Evolutionary conservation across 2,797 vertebrate genomes (phyloP), one percentile per base, ranked within the genome.

Genomic region (Orestias chungarensis): DNA sequence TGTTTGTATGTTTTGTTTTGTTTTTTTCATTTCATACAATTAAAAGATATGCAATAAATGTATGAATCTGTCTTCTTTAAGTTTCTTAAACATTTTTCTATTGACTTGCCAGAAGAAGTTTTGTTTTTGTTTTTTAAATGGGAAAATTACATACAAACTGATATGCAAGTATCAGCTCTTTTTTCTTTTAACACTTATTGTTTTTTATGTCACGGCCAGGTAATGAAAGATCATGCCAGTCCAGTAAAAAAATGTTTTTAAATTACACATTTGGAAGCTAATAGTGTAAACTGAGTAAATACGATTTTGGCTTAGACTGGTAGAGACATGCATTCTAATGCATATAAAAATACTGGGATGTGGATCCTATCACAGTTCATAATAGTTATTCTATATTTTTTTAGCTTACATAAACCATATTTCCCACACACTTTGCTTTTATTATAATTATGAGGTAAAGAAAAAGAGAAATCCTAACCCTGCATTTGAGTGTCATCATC

Each of bases 1-100:
- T 96, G 96, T 96, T 96, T 94, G 95, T 97, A 96, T 97, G 96
- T 98, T 96, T 95, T 97, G 88, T 79, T 93, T 89, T 72, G 43
- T 67, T 91, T 71, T 52, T 68, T 97, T 95, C 94, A 94, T 96
- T 97, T 97, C 97, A 93, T 94, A 94, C 92, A 91, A 93, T 92
- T 94, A 93, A 95, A 95, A 94, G 92, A 94, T 94, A 94, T 95
- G 93, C 93, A 94, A 95, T 95, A 94, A 94, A 94, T 94, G 87
- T 94, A 92, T 89, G 88, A 91, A 92, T 93, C 90, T 93, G 90
- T 90, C 89, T 88, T 91, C 85, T 92, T 91, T 87, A 88, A 78
- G 86, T 93, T 93, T 94, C 88, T 91, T 86, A 82, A 86, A 88
- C 93, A 92, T 91, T 81, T 91, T 88, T 42, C n/a, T 68, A 91